A percentile compares a stretch with the other conserved stretches of the same genome.
These are phyloP conservation scores for Metallyticus violacea DNA, from an alignment of 2,888 invertebrate genomes.

Conservation along the genomic window DNA sequence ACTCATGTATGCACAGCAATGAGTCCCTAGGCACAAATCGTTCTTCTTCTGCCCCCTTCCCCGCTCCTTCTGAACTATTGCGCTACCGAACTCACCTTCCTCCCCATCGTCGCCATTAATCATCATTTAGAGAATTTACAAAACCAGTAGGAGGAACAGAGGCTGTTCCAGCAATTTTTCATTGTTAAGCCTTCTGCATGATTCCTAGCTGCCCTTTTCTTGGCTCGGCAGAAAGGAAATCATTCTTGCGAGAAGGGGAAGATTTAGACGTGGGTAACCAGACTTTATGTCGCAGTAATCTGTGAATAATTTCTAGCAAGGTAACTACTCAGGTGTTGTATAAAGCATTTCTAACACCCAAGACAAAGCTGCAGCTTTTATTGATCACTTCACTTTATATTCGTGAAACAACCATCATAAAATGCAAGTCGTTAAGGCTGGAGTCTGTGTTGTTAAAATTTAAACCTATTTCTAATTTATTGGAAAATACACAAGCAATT, in stretches of 20 bases:
- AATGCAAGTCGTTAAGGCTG: too few species aligned
- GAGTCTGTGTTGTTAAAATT: too few species aligned
- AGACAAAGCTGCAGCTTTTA: not conserved
- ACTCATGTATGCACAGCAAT: not conserved
- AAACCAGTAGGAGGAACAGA: not conserved
- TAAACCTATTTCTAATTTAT: too few species aligned
- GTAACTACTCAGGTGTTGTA: not conserved
- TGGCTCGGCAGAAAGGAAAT: not conserved
- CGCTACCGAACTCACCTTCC: not conserved
- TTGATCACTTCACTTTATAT: not conserved
- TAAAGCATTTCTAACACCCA: not conserved
- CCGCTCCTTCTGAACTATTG: not conserved
- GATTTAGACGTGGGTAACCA: constrained; percentile 9
- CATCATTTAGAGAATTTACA: constrained; percentile 9
- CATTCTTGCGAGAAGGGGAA: not conserved
- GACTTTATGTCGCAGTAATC: constrained; percentile 18
- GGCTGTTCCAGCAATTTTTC: not conserved
- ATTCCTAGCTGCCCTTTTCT: not conserved
- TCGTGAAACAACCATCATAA: too few species aligned
- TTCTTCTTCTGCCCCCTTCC: not conserved
- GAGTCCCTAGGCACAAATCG: not conserved
- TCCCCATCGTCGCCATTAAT: not conserved
- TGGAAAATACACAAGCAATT: too few species aligned
- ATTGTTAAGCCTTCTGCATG: not conserved
- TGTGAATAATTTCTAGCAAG: constrained; percentile 1